Percentiles rank a stretch among this genome's conserved stretches.
phyloP scores from a whole-genome alignment of 2,888 invertebrate species.

The Chorisops tibialis region DNA sequence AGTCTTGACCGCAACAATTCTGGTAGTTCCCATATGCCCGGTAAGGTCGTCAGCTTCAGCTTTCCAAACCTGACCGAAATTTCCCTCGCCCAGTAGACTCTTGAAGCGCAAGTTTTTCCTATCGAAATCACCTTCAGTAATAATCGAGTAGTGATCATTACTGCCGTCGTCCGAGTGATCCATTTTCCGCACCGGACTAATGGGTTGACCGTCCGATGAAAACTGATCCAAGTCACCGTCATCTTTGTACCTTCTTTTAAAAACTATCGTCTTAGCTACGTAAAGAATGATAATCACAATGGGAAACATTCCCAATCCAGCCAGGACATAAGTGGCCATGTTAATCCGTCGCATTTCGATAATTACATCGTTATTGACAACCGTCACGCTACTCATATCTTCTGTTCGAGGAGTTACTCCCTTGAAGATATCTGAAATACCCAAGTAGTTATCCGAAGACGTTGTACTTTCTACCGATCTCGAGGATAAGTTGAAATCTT shows the following conservation, averaged over 20 bases:
- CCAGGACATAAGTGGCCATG: constrained; percentile 60
- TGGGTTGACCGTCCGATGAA: constrained; percentile 57
- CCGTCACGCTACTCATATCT: constrained; percentile 29
- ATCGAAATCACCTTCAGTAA: constrained; percentile 64
- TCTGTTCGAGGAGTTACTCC: constrained; percentile 36
- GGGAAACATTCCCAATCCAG: constrained; percentile 60
- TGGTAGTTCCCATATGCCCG: constrained; percentile 71
- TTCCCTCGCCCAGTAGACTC: constrained; percentile 77
- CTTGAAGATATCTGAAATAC: constrained; percentile 33
- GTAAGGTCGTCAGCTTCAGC: constrained; percentile 78
- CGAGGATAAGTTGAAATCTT: constrained; percentile 6
- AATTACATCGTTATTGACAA: constrained; percentile 55
- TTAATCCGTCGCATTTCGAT: constrained; percentile 60
- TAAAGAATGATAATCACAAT: constrained; percentile 59
- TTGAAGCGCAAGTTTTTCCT: constrained; percentile 72
- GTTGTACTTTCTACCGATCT: not conserved
- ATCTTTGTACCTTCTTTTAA: constrained; percentile 50
- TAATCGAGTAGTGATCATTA: constrained; percentile 46
- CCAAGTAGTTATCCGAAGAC: not conserved
- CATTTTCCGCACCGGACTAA: constrained; percentile 50
- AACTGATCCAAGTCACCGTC: constrained; percentile 62
- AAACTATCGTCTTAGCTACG: constrained; percentile 56
- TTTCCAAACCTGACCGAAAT: constrained; percentile 86
- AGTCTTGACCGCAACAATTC: constrained; percentile 81
- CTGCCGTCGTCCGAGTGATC: constrained; percentile 37